These are phyloP conservation scores for Macrophya annulata DNA, from an alignment of 2,888 invertebrate species.

Conservation along the genomic window DNA sequence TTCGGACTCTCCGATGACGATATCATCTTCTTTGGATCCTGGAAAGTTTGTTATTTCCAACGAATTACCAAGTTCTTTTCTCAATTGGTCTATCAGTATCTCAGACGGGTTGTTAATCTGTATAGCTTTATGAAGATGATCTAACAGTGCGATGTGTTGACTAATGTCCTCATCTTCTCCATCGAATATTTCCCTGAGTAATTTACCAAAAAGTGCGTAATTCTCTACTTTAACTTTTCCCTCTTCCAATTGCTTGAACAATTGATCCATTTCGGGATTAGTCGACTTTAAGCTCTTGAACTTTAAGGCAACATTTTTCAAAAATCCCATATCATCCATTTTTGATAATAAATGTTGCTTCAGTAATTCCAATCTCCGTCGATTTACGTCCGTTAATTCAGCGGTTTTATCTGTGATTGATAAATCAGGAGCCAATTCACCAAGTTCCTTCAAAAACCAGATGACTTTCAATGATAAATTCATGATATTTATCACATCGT, in stretches of 20 bases:
- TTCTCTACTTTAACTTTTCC: constrained; percentile 45
- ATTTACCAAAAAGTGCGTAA: constrained; percentile 54
- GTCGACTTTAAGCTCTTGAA: constrained; percentile 59
- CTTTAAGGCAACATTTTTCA: constrained; percentile 59
- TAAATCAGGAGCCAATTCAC: constrained; percentile 65
- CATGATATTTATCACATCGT: constrained; percentile 49
- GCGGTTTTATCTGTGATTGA: constrained; percentile 60
- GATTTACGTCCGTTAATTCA: constrained; percentile 62
- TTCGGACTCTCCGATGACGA: constrained; percentile 59
- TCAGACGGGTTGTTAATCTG: constrained; percentile 60
- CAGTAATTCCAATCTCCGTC: constrained; percentile 57
- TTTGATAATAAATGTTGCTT: constrained; percentile 65
- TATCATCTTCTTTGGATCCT: constrained; percentile 56
- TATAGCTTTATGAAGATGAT: constrained; percentile 58
- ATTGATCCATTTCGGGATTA: constrained; percentile 58
- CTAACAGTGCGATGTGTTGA: constrained; percentile 60
- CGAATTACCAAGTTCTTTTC: constrained; percentile 49
- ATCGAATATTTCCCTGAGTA: constrained; percentile 61
- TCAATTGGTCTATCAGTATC: constrained; percentile 58
- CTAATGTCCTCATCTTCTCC: constrained; percentile 62
- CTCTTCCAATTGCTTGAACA: constrained; percentile 57
- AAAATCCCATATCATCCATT: constrained; percentile 63
- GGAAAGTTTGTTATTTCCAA: constrained; percentile 56
- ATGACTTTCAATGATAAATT: constrained; percentile 61
- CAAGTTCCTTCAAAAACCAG: constrained; percentile 73